These are phyloP conservation scores for Argyra leucocephala DNA, from an alignment of 2,888 invertebrate genomes.

Conservation along the genomic window DNA sequence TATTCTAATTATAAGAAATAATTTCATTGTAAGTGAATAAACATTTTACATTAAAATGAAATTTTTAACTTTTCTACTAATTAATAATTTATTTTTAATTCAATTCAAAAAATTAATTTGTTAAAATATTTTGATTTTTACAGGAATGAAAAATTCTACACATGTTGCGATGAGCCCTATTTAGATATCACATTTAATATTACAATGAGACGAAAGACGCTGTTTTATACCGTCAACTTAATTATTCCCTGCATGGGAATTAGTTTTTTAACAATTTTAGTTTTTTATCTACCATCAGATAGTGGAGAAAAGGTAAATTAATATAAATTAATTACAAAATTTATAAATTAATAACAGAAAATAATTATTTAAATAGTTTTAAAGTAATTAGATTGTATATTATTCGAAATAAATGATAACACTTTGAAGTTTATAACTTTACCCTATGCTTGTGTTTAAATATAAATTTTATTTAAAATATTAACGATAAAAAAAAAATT, in stretches of 20 bases:
- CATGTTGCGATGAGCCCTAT: slow-evolving; percentile 94
- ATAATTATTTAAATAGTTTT: too few species aligned
- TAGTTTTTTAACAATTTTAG: slow-evolving; percentile 90
- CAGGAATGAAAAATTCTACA: slow-evolving; percentile 88
- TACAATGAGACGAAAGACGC: slow-evolving; percentile 88
- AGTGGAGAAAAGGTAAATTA: slow-evolving; percentile 85
- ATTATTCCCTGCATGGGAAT: slow-evolving; percentile 96
- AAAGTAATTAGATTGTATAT: too few species aligned
- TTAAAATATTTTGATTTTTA: too few species aligned
- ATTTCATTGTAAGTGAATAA: too few species aligned
- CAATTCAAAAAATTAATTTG: slow-evolving; percentile 20
- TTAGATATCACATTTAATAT: slow-evolving; percentile 96
- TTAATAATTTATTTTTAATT: slow-evolving; percentile 14
- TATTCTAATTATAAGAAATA: too few species aligned
- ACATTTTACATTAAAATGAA: neutral
- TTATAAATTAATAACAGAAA: too few species aligned
- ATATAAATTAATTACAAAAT: too few species aligned
- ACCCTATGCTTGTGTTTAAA: too few species aligned
- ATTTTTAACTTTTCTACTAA: neutral
- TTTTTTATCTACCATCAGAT: slow-evolving; percentile 95
- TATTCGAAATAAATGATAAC: too few species aligned
- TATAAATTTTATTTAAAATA: too few species aligned
- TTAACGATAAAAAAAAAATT: too few species aligned
- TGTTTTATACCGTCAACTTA: slow-evolving; percentile 94
- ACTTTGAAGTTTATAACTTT: too few species aligned